These are phyloP conservation scores for Cyprinella venusta DNA, from an alignment of 2,797 vertebrate species.

Conservation along the genomic window DNA sequence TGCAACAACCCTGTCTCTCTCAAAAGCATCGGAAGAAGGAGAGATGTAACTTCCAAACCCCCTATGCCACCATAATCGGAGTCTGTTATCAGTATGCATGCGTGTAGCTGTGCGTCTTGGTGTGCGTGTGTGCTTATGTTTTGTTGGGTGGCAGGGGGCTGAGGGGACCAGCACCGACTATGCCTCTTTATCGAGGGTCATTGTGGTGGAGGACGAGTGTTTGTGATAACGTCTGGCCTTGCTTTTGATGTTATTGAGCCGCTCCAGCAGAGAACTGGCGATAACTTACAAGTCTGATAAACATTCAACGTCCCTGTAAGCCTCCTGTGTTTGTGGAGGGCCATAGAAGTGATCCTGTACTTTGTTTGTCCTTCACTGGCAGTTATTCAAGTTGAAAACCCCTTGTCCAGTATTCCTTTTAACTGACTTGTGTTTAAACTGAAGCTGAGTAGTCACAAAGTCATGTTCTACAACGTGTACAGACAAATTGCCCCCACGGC, in stretches of 20 bases:
- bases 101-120: slow-evolving; percentile 19
- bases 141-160: slow-evolving; percentile 3
- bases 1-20: slow-evolving; percentile 49
- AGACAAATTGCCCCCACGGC: slow-evolving; percentile 60
- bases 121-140: slow-evolving; percentile 6
- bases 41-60: slow-evolving; percentile 45
- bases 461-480: slow-evolving; percentile 65
- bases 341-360: slow-evolving; percentile 8
- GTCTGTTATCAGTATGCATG: slow-evolving; percentile 52
- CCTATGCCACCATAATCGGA: slow-evolving; percentile 38
- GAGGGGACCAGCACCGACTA: slow-evolving; percentile 24
- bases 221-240: slow-evolving; percentile 52
- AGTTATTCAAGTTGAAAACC: slow-evolving; percentile 44
- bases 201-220: slow-evolving; percentile 44
- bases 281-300: slow-evolving; percentile 60
- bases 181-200: slow-evolving; percentile 51
- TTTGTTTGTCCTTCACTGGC: slow-evolving; percentile 46
- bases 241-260: slow-evolving; percentile 57
- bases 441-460: slow-evolving; percentile 56
- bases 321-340: slow-evolving; percentile 25
- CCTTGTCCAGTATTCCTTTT: slow-evolving; percentile 36
- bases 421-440: slow-evolving; percentile 56
- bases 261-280: slow-evolving; percentile 47
- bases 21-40: slow-evolving; percentile 49
- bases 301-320: slow-evolving; percentile 51